Base-by-base conservation (phyloP, 2,888 invertebrate species). In the Augochlorella aurata region DNA sequence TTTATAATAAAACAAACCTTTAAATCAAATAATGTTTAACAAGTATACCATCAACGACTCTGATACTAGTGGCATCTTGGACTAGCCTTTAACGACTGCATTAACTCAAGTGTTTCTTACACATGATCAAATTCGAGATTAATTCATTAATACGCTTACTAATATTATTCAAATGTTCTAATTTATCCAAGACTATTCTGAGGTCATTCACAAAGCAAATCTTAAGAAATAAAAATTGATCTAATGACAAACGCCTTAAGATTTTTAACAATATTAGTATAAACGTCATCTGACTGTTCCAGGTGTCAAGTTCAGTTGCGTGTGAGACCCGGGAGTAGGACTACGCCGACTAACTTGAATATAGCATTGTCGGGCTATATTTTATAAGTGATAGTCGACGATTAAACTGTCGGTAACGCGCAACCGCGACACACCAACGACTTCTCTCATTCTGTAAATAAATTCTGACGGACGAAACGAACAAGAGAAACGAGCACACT, bases 291-390 rank as follows among this genome's bases (percentile, higher is more conserved):
- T 84, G 87, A 79, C 79, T 91, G 90, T 94, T 93, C 86, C 92
- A 94, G 94, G 94, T 90, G 95, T 97, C 90, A 97, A 97, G 94
- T 97, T 97, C 94, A 97, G 97, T 94, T 96, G 97, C 93, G 97
- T 97, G 85, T 97, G 95, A 94, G 90, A 87, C 83, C 87, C 83
- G 87, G 87, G 87, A 58, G 10, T 47, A 44, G 89, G 90, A 88
- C 87, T 89, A 86, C 89, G 90, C 90, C 88, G 91, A 91, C 92
- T 90, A 92, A 91, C 91, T 92, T 91, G 91, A 92, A 91, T 92
- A 92, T 92, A 92, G 91, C 90, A 85, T 86, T 83, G 81, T 87
- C 83, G 82, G 89, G 89, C 90, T 93, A 92, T 92, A 92, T 90
- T 90, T 91, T 90, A 85, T 89, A 91, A 93, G 92, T 90, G 90